These are phyloP conservation scores for Trisateles emortualis DNA, from an alignment of 2,888 invertebrate genomes.

Conservation along the genomic window DNA sequence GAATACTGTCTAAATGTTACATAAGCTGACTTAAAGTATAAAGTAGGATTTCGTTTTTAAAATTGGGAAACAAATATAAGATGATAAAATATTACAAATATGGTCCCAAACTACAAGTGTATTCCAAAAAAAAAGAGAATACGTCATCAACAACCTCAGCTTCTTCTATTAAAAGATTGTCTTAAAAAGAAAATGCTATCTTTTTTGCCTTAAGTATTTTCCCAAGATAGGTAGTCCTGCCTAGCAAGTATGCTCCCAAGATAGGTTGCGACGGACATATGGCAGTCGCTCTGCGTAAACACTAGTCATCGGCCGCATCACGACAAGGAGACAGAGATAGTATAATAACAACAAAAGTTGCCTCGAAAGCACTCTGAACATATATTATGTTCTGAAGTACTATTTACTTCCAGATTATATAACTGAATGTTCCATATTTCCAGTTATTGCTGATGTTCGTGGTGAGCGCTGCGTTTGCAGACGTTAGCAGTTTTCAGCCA, in stretches of 20 bases:
- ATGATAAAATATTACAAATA: no score
- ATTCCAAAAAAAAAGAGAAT: no score
- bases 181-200: not conserved
- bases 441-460: slow-evolving; percentile 57
- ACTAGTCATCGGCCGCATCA: not conserved
- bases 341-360: not conserved
- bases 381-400: not conserved
- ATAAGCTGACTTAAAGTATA: no score
- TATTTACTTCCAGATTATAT: no score
- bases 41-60: no score
- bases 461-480: slow-evolving; percentile 59
- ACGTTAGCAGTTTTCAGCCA: slow-evolving; percentile 69
- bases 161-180: not conserved
- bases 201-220: not conserved
- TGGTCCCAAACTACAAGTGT: no score
- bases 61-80: no score
- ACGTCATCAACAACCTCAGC: not conserved
- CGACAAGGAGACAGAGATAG: not conserved
- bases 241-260: not conserved
- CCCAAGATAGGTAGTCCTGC: not conserved
- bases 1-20: no score
- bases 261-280: not conserved
- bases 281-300: slow-evolving; percentile 1
- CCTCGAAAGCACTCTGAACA: not conserved
- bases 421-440: no score